These are phyloP conservation scores for Argya squamiceps DNA, from an alignment of 2,797 vertebrate genomes.

Conservation along the genomic window DNA sequence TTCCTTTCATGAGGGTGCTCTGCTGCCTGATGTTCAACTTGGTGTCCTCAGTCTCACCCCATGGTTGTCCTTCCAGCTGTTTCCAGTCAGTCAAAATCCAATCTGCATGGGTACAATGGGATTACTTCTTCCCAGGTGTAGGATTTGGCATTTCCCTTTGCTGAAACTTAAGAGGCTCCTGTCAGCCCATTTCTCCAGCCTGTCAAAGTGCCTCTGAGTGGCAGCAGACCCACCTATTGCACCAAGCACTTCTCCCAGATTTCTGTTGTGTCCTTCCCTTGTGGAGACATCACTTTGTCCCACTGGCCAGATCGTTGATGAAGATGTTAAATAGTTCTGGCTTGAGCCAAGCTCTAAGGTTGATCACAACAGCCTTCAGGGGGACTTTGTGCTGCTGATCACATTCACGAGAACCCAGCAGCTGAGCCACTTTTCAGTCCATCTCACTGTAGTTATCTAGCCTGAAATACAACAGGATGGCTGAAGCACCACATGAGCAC, in stretches of 20 bases:
- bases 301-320: fast-evolving
- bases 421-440: not conserved
- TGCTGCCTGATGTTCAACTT: not conserved
- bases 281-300: not conserved
- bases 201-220: not conserved
- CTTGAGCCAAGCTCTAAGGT: not conserved
- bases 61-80: not conserved
- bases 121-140: not conserved
- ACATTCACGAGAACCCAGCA: not conserved
- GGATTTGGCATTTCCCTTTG: not conserved
- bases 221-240: not conserved
- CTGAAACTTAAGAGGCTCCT: not conserved
- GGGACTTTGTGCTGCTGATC: not conserved
- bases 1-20: not conserved
- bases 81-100: not conserved
- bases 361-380: not conserved
- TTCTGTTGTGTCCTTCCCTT: not conserved
- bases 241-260: not conserved
- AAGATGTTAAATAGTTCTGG: not conserved
- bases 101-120: no score
- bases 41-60: not conserved
- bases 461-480: not conserved
- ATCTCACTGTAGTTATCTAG: not conserved
- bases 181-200: not conserved
- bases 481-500: not conserved